Conservation (phyloP, 2,113 vertebrate genomes). For the Lichenostomus cassidix region DNA sequence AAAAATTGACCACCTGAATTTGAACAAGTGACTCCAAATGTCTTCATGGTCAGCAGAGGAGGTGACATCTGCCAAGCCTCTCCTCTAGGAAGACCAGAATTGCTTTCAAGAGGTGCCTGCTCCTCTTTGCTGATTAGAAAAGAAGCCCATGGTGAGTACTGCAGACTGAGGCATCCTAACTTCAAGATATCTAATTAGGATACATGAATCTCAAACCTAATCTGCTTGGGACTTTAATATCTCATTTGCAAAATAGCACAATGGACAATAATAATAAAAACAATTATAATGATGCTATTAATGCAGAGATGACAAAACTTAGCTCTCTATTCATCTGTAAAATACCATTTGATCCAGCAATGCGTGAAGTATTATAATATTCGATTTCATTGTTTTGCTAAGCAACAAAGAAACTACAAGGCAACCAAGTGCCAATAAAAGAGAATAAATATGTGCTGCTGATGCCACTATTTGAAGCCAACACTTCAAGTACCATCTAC, state of each 20-base stretch:
- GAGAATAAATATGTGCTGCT: neutral
- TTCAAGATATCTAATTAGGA: neutral
- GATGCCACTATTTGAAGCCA: neutral
- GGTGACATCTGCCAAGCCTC: neutral
- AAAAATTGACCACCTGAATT: neutral
- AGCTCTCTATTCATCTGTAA: neutral
- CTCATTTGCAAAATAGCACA: neutral
- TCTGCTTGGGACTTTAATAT: neutral
- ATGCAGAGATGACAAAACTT: neutral
- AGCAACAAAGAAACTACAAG: neutral
- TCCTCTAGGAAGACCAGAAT: neutral
- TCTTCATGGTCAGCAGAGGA: neutral
- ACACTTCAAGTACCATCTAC: neutral
- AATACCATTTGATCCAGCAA: neutral
- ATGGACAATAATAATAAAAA: neutral
- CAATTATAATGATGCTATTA: neutral
- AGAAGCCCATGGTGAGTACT: neutral
- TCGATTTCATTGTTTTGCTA: neutral
- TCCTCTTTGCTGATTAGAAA: neutral
- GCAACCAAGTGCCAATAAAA: neutral
- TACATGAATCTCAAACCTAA: neutral
- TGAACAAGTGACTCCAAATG: neutral
- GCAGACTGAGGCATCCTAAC: neutral
- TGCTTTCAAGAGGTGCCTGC: neutral
- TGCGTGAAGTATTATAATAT: neutral